Evolutionary conservation across 2,113 vertebrate species (phyloP).

Genomic region (Uria lomvia): DNA sequence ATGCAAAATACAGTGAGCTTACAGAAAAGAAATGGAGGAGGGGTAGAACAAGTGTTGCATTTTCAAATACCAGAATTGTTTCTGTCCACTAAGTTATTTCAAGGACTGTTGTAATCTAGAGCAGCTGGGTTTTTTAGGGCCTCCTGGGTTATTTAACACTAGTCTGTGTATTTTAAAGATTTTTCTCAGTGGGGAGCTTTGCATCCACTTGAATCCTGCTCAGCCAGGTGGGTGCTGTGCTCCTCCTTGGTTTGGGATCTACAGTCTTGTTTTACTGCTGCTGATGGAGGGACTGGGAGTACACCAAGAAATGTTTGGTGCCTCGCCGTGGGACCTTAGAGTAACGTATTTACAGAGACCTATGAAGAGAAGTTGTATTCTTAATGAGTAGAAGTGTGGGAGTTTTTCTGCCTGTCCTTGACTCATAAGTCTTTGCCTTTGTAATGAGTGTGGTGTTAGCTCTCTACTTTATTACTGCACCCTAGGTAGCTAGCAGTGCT

Average conservation of each 20-base stretch:
- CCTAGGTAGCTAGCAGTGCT: not conserved
- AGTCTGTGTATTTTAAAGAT: not conserved
- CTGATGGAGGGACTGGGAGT: not conserved
- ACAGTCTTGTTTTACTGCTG: not conserved
- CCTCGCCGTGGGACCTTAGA: not conserved
- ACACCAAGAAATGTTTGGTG: not conserved
- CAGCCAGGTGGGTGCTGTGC: not conserved
- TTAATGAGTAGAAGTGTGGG: not conserved
- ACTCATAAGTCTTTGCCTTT: not conserved
- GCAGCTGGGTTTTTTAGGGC: not conserved
- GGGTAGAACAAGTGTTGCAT: not conserved
- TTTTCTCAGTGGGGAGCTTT: not conserved
- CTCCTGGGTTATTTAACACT: not conserved
- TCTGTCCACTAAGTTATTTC: not conserved
- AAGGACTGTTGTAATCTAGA: not conserved
- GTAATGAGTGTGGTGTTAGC: not conserved
- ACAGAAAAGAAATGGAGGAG: not conserved
- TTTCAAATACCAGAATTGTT: not conserved
- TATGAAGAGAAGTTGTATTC: not conserved
- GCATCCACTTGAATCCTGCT: not conserved
- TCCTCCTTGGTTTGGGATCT: not conserved
- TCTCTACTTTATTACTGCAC: not conserved
- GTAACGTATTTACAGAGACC: accelerated
- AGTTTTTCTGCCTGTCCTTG: not conserved
- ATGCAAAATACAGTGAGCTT: not conserved